phyloP scores from a whole-genome alignment of 2,888 invertebrate genomes.

The Priocnemis perturbator region DNA sequence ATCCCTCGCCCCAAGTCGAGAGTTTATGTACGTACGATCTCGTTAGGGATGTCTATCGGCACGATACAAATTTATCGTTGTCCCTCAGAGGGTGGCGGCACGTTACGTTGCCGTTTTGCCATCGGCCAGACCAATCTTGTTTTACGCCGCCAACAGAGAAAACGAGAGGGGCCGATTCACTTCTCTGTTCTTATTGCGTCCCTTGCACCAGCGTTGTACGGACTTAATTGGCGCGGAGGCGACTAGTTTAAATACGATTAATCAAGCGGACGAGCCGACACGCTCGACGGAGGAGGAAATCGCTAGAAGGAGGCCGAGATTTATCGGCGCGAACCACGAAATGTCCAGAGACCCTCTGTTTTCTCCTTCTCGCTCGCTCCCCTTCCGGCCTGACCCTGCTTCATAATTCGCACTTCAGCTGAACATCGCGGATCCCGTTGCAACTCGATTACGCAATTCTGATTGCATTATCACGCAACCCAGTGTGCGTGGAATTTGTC shows the following conservation, averaged over 20 bases:
- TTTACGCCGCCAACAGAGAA: neutral
- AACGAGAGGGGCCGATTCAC: neutral
- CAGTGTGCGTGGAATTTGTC: too few relatives aligned
- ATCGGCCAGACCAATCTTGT: constrained; percentile 22
- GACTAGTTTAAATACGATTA: constrained; percentile 73
- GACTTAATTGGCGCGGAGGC: constrained; percentile 71
- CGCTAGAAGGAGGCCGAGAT: constrained; percentile 54
- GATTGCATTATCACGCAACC: too few relatives aligned
- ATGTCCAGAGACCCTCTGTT: neutral
- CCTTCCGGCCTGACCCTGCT: constrained; percentile 21
- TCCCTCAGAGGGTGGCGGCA: constrained; percentile 28
- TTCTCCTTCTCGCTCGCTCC: neutral
- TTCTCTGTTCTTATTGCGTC: constrained; percentile 24
- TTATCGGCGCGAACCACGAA: constrained; percentile 54
- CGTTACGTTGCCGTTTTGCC: constrained; percentile 36
- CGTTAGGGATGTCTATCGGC: constrained; percentile 43
- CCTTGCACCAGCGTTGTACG: constrained; percentile 42
- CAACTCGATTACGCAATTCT: too few relatives aligned
- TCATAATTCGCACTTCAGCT: constrained; percentile 43
- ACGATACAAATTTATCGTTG: constrained; percentile 58
- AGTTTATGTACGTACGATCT: constrained; percentile 22
- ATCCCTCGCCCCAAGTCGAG: too few relatives aligned
- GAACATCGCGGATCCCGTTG: too few relatives aligned
- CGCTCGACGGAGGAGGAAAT: constrained; percentile 39
- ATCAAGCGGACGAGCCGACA: constrained; percentile 64